Evolutionary conservation across 2,888 invertebrate species (phyloP).

Genomic region (Apomyelois bistriatella): DNA sequence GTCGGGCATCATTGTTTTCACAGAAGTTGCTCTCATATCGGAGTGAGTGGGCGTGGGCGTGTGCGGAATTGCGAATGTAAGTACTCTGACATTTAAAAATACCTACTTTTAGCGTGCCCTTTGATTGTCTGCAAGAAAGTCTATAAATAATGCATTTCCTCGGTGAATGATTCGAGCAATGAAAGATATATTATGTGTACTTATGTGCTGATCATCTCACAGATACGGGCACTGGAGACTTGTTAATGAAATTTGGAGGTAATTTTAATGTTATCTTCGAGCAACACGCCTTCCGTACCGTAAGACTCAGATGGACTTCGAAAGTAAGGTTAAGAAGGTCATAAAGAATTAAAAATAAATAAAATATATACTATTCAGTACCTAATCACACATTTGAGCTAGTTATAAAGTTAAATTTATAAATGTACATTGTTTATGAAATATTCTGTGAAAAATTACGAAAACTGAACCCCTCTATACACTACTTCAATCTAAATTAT

Average conservation of each 20-base stretch:
- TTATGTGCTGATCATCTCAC: background rate
- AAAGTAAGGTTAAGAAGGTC: too few species aligned
- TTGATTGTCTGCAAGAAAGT: background rate
- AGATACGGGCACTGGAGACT: background rate
- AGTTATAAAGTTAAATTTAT: too few species aligned
- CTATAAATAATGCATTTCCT: background rate
- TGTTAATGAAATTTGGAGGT: background rate
- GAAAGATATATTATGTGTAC: background rate
- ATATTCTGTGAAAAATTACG: too few species aligned
- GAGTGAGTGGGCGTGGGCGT: background rate
- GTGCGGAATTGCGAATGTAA: background rate
- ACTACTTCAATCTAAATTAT: too few species aligned
- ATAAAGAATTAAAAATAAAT: too few species aligned
- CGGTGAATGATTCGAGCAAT: background rate
- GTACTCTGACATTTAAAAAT: slow-evolving; percentile 11
- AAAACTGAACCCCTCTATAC: too few species aligned
- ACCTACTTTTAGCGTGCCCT: slow-evolving; percentile 7
- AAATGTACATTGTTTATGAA: too few species aligned
- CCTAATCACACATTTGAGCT: too few species aligned
- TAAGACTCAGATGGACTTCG: too few species aligned
- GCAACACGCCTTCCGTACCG: too few species aligned
- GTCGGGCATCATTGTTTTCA: slow-evolving; percentile 8
- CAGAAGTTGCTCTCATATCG: background rate
- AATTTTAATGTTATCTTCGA: too few species aligned
- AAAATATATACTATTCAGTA: too few species aligned